phyloP scores from a whole-genome alignment of 2,888 invertebrate species.

The Troides oblongomaculatus region DNA sequence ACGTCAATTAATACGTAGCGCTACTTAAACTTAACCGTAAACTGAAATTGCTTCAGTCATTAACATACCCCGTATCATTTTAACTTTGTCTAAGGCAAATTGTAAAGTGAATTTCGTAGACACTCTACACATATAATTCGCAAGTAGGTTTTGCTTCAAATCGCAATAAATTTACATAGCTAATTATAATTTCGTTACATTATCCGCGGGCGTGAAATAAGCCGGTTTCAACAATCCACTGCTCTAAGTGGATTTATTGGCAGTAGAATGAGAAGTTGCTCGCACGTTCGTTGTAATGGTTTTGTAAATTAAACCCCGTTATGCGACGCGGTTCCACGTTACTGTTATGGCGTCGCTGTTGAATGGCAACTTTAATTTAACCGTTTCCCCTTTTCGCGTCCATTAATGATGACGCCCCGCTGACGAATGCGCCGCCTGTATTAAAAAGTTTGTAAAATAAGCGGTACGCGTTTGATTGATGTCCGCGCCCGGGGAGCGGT shows the following conservation, averaged over 20 bases:
- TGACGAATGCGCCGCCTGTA: slow-evolving; percentile 35
- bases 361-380: slow-evolving; percentile 45
- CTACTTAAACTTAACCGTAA: slow-evolving; percentile 29
- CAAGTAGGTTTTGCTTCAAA: slow-evolving; percentile 42
- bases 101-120: slow-evolving; percentile 17
- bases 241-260: slow-evolving; percentile 56
- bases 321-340: slow-evolving; percentile 49
- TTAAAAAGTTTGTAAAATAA: slow-evolving; percentile 26
- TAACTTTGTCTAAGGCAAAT: slow-evolving; percentile 11
- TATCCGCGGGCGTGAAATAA: slow-evolving; percentile 42
- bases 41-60: slow-evolving; percentile 34
- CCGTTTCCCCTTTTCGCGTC: slow-evolving; percentile 50
- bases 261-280: slow-evolving; percentile 47
- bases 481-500: slow-evolving; percentile 6
- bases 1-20: slow-evolving; percentile 49
- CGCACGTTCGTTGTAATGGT: slow-evolving; percentile 52
- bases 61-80: slow-evolving; percentile 20
- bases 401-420: slow-evolving; percentile 43
- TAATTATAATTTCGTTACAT: slow-evolving; percentile 58
- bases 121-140: slow-evolving; percentile 37
- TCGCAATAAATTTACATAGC: slow-evolving; percentile 60
- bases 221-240: slow-evolving; percentile 42
- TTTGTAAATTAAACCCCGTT: slow-evolving; percentile 56
- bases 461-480: slow-evolving; percentile 21
- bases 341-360: slow-evolving; percentile 41